A percentile compares a stretch with the other conserved stretches of the same genome.
phyloP scores from a whole-genome alignment of 2,113 vertebrate species.

The Spea multiplicata region DNA sequence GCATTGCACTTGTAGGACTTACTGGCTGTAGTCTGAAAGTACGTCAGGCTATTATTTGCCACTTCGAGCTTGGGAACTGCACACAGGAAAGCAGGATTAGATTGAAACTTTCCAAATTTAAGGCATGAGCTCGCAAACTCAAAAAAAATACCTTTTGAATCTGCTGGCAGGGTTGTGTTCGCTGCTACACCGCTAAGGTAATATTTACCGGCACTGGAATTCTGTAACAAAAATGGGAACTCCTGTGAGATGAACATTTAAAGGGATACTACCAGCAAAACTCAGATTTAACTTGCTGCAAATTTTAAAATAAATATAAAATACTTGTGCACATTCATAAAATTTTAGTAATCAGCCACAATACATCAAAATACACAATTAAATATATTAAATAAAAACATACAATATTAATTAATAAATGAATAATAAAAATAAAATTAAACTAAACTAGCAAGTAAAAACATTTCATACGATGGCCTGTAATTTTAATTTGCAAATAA shows the following conservation, averaged over 20 bases:
- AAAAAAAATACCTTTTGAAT: constrained; percentile 60
- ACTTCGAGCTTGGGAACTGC: not conserved
- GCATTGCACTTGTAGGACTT: constrained; percentile 85
- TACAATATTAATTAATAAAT: no score
- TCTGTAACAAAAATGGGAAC: constrained; percentile 55
- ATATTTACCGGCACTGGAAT: constrained; percentile 60
- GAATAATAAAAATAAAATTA: no score
- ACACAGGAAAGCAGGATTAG: not conserved
- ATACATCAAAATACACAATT: no score
- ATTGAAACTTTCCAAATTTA: no score
- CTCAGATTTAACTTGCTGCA: not conserved
- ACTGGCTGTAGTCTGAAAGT: constrained; percentile 75
- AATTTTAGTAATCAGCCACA: no score
- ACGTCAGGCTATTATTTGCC: constrained; percentile 72
- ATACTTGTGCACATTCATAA: no score
- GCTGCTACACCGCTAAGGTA: constrained; percentile 62
- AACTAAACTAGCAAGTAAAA: no score
- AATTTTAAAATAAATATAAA: no score
- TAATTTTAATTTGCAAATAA: no score
- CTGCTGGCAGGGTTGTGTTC: constrained; percentile 57
- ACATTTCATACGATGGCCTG: no score
- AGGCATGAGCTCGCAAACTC: no score
- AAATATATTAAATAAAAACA: no score
- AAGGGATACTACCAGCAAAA: not conserved
- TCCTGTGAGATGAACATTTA: not conserved